Base-by-base conservation (phyloP, 2,113 vertebrate species). In the cattle (Bos taurus) region DNA sequence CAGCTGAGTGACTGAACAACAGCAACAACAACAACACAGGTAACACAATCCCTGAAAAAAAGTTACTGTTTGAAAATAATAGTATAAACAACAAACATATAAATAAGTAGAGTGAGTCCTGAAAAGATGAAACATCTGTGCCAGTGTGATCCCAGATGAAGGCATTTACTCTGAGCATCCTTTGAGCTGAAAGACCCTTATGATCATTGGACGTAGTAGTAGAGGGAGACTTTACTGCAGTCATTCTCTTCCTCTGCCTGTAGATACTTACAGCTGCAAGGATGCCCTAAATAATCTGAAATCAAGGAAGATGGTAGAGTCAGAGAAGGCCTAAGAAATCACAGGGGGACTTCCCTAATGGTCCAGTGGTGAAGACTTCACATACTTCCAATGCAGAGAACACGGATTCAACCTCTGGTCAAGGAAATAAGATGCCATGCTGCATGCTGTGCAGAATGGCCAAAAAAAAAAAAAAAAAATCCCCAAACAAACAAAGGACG, bases 331-430 rank as follows among this genome's bases (percentile, higher is more conserved):
- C 43, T 52, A 87, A 78, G 43, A 60, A 86, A 13, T 40, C 6
- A 23, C 1, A 13, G 71, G 9, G 6, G 33, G 2, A n/a, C 71
- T 77, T 77, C 36, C 11, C 23, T 43, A 43, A 11, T 43, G 11
- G 23, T 43, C 71, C 71, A 77, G 21, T 43, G 36, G 71, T 43
- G 71, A 77, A 43, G 71, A 77, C 36, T 14, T 12, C 23, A 3
- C 23, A 3, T 14, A 7, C 10, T 43, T 77, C 21, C 11, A 77
- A 4, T 43, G 36, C 71, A 26, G 36, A 26, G 36, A 43, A 77
- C 36, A 7, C 0, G 0, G 12, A 2, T 43, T 77, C 67, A 74
- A 0, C 26, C 71, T 43, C 71, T 26, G 71, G 5, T 26, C 71
- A 43, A 12, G 12, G 21, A 77, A 77, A 11, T 7, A 43, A 43